Evolutionary conservation across 2,888 invertebrate species (phyloP).

Genomic region (Spialia ferax): DNA sequence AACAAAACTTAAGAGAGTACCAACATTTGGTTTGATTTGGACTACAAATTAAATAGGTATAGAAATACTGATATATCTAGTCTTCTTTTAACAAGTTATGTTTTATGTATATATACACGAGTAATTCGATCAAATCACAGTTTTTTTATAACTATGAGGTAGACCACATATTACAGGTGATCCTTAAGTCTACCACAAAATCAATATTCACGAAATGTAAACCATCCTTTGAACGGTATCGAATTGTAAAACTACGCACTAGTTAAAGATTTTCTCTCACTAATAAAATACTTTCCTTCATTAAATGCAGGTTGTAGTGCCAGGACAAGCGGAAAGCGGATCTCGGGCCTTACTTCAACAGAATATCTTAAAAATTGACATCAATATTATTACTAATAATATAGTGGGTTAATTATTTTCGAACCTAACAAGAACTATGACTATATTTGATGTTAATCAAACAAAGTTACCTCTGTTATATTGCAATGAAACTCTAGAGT

Average conservation of each 20-base stretch:
- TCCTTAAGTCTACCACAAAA: neutral
- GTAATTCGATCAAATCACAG: constrained; percentile 34
- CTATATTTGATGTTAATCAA: too few species aligned
- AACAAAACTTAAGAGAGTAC: constrained; percentile 2
- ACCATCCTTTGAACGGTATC: constrained; percentile 27
- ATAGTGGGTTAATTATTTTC: too few species aligned
- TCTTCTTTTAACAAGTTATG: constrained; percentile 1
- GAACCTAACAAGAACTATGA: too few species aligned
- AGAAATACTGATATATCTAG: constrained; percentile 17
- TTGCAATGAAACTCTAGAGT: too few species aligned
- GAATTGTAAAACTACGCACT: constrained; percentile 19
- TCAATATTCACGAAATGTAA: constrained; percentile 2
- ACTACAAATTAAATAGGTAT: neutral
- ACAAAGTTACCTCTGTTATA: too few species aligned
- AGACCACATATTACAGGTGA: constrained; percentile 7
- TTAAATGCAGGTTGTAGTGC: constrained; percentile 27
- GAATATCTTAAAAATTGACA: neutral
- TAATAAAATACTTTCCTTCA: constrained; percentile 31
- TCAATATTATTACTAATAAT: neutral
- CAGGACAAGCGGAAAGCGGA: constrained; percentile 9
- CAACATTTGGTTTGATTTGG: neutral
- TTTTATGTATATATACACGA: constrained; percentile 22
- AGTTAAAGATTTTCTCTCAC: constrained; percentile 36
- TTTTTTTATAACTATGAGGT: constrained; percentile 7
- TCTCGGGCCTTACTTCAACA: neutral